Conservation (phyloP, 2,797 vertebrate genomes). For the Gobionotothen gibberifrons region DNA sequence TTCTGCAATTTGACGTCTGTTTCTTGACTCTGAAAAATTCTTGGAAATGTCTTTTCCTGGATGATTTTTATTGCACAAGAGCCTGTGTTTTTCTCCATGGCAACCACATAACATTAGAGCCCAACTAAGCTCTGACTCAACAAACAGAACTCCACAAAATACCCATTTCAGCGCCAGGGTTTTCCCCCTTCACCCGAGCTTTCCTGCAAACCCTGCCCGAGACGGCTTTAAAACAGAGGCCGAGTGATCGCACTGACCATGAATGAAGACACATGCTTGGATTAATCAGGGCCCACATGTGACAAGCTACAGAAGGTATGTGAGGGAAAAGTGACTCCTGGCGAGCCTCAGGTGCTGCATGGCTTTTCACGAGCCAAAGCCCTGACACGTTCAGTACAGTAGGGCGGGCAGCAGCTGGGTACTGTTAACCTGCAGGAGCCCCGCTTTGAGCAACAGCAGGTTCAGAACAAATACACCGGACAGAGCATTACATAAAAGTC, state of each 20-base stretch:
- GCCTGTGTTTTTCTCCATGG: slow-evolving; percentile 87
- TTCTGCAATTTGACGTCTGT: slow-evolving; percentile 81
- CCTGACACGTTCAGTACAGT: slow-evolving; percentile 45
- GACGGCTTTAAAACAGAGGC: slow-evolving; percentile 57
- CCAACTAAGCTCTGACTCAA: slow-evolving; percentile 86
- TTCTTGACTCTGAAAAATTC: slow-evolving; percentile 82
- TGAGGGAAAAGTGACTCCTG: slow-evolving; percentile 38
- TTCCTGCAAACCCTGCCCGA: slow-evolving; percentile 63
- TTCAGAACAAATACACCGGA: slow-evolving; percentile 68
- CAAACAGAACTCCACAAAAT: slow-evolving; percentile 85
- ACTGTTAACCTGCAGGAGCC: slow-evolving; percentile 66
- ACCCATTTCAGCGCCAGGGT: slow-evolving; percentile 79
- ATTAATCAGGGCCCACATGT: slow-evolving; percentile 66
- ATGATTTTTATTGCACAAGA: slow-evolving; percentile 83
- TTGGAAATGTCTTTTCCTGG: slow-evolving; percentile 85
- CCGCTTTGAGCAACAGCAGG: slow-evolving; percentile 68
- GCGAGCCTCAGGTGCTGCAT: slow-evolving; percentile 67
- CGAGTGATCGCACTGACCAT: slow-evolving; percentile 63
- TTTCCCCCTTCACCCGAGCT: slow-evolving; percentile 66
- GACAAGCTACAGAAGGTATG: slow-evolving; percentile 61
- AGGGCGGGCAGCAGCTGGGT: slow-evolving; percentile 67
- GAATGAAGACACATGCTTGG: slow-evolving; percentile 66
- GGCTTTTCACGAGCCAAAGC: slow-evolving; percentile 36
- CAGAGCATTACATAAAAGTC: slow-evolving; percentile 79
- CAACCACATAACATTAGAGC: slow-evolving; percentile 84